A percentile compares a stretch with the other conserved stretches of the same genome.
Evolutionary conservation across 2,113 vertebrate species (phyloP).

Genomic region (Corydoras maculifer): DNA sequence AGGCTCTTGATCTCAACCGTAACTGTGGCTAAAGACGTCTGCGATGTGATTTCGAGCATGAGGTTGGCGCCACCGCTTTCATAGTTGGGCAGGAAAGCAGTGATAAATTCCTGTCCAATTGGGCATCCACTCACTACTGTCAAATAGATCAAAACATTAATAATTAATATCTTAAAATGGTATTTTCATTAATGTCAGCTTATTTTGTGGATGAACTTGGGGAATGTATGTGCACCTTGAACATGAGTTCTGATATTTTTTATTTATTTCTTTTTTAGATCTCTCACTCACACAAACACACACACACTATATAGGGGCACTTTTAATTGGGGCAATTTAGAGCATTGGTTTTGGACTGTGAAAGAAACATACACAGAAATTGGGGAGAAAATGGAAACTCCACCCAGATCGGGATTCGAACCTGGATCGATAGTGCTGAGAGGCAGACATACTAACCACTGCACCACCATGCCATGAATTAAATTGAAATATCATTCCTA

Average conservation of each 20-base stretch:
- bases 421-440: no score
- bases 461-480: no score
- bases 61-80: background rate
- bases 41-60: conserved; percentile 40
- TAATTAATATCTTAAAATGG: background rate
- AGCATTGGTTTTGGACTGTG: no score
- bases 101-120: background rate
- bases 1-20: conserved; percentile 27
- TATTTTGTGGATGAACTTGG: background rate
- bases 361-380: no score
- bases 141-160: background rate
- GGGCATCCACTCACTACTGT: conserved; percentile 34
- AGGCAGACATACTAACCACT: no score
- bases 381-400: no score
- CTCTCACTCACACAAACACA: no score
- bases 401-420: no score
- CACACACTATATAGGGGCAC: no score
- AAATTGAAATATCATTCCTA: no score
- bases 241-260: background rate
- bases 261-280: no score
- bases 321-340: no score
- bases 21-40: conserved; percentile 29
- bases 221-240: background rate
- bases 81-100: conserved; percentile 46
- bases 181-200: background rate